Percentiles rank a stretch among this genome's conserved stretches.
These are phyloP conservation scores for Bathynomus jamesi DNA, from an alignment of 1,140 invertebrate genomes.

Conservation along the genomic window DNA sequence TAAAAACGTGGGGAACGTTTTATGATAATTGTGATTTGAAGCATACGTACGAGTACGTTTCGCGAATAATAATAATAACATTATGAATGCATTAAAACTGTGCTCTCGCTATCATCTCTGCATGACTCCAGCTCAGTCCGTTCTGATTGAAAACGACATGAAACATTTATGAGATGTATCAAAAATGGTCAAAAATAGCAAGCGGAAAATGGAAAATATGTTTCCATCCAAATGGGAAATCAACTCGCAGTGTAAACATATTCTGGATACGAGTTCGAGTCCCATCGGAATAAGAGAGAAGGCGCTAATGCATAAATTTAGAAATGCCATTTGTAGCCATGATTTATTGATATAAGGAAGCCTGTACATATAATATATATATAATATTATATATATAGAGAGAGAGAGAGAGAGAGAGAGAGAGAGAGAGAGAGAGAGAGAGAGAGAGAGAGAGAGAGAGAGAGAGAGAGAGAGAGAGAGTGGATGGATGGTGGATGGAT, in stretches of 20 bases:
- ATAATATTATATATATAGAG: neutral
- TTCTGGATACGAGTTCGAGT: neutral
- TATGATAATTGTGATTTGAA: too few relatives aligned
- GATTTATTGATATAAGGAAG: neutral
- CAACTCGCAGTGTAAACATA: neutral
- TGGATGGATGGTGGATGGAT: too few relatives aligned
- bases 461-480: too few relatives aligned
- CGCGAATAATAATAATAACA: too few relatives aligned
- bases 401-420: too few relatives aligned
- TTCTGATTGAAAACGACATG: too few relatives aligned
- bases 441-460: neutral
- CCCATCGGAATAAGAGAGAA: neutral
- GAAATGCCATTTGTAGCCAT: neutral
- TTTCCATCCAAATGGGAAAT: neutral
- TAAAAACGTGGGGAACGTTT: too few relatives aligned
- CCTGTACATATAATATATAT: neutral
- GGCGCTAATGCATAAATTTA: neutral
- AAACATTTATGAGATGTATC: neutral
- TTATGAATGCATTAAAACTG: too few relatives aligned
- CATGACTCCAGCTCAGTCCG: too few relatives aligned
- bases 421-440: neutral
- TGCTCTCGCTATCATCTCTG: too few relatives aligned
- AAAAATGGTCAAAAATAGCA: neutral
- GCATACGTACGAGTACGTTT: too few relatives aligned
- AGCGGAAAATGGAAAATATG: neutral